Base-by-base conservation (phyloP, 2,113 vertebrate genomes). In the Pandion haliaetus region DNA sequence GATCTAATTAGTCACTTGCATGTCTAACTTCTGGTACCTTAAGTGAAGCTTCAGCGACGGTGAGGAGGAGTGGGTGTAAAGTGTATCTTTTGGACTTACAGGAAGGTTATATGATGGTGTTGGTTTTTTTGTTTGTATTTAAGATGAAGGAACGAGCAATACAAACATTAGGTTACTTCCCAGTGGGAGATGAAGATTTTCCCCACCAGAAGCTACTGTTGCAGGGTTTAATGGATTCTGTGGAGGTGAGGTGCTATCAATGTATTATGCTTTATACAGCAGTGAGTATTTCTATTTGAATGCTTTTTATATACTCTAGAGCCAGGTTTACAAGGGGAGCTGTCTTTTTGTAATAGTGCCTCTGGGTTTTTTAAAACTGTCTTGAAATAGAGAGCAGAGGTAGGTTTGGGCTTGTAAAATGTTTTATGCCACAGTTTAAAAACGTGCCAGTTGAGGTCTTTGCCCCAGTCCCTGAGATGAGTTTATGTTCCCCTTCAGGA, bases 161-260 rank as follows among this genome's bases (percentile, higher is more conserved):
- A 94, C 99, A 99, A 97, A 99, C 99, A 3, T 93, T 99, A 88
- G 99, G 99, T 28, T 99, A 99, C 96, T 98, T 99, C n/a, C 98
- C 99, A 45, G 99, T 99, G 86, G 99, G 99, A 93, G 99, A 99
- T 96, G 98, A 98, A 95, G 98, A 98, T 92, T 99, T 99, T 97
- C 99, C 99, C 57, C 98, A 99, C 83, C 99, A 99, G 98, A 99
- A 99, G 91, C 99, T 99, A 61, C 97, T 99, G 71, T 96, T 99
- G 95, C 99, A 99, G 96, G 99, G 99, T 83, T 99, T 99, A 85
- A 99, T 99, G 99, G 99, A 99, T 97, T 99, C 99, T 81, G 99
- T 99, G 76, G 99, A 99, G 99, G 99, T 99, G 86, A 97, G 98
- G 26, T 31, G 72, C 72, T 92, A 62, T 88, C 67, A 71, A 21